Conservation (phyloP, 2,797 vertebrate genomes). For the Geotrypetes seraphini region DNA sequence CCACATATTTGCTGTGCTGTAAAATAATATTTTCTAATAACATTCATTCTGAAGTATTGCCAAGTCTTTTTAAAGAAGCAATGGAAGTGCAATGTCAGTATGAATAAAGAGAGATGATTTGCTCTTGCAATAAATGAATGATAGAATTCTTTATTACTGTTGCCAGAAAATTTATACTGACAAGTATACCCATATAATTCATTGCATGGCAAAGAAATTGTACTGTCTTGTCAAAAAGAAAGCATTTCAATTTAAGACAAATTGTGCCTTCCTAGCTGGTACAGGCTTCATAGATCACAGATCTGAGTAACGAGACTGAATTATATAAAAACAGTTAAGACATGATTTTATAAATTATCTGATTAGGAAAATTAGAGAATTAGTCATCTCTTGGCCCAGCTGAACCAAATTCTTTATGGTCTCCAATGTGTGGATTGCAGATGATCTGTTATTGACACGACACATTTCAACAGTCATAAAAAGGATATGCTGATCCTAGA, state of each 20-base stretch:
- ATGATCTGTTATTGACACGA: no score
- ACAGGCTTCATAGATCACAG: slow-evolving; percentile 16
- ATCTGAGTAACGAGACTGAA: slow-evolving; percentile 15
- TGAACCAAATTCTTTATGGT: no score
- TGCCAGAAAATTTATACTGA: slow-evolving; percentile 39
- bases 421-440: no score
- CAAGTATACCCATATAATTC: slow-evolving; percentile 26
- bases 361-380: not conserved
- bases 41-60: slow-evolving; percentile 36
- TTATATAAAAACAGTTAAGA: slow-evolving; percentile 12
- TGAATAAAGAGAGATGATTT: slow-evolving; percentile 30
- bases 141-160: slow-evolving; percentile 30
- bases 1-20: slow-evolving; percentile 30
- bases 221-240: slow-evolving; percentile 25
- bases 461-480: no score
- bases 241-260: slow-evolving; percentile 32
- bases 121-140: slow-evolving; percentile 32
- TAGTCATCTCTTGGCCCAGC: not conserved
- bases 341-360: slow-evolving; percentile 8
- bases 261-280: slow-evolving; percentile 19
- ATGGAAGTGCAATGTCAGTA: slow-evolving; percentile 22
- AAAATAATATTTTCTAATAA: slow-evolving; percentile 40
- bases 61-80: slow-evolving; percentile 29
- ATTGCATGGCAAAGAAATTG: slow-evolving; percentile 16
- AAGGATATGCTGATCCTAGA: no score